Base-by-base conservation (phyloP, 1,140 invertebrate genomes). In the Mycetomoellerius zeteki region DNA sequence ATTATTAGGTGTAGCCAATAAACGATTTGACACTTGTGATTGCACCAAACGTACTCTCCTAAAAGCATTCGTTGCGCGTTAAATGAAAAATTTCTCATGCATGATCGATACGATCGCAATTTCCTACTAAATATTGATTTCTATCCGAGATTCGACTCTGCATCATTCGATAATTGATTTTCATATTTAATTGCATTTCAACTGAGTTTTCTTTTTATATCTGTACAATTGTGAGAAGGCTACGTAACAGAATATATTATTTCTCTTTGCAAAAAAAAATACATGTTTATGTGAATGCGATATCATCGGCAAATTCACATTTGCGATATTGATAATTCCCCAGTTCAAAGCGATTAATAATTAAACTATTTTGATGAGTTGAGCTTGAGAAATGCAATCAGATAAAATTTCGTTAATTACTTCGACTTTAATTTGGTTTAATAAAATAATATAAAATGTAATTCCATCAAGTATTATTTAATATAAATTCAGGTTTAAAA, bases 11-110 rank as follows among this genome's bases (percentile, higher is more conserved):
- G 12, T 33, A 33, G 2, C 50, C 65, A 56, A 56, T 81, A 81
- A 81, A 81, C 50, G 21, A 43, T 60, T 81, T 71, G 78, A 71
- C 50, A 81, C 21, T 81, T 71, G 10, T 43, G 21, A 81, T 81
- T 56, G 50, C 33, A 19, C 43, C 30, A 64, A 62, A 78, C 27
- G 58, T 37, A 21, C 1, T 52, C 27, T 27, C 16, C n/a, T 27
- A 19, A 5, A 37, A 16, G 12, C 16, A n/a, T 24, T 19, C 33
- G n/a, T n/a, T 27, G 16, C 16, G n/a, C 0, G 16, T 52, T 21
- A 27, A 43, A 47, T 50, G n/a, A 81, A 47, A 43, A 81, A 71
- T 81, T 56, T 54, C 65, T 21, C 30, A 10, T 71, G 6, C 27
- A 16, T 27, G 10, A 24, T 71, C 5, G 30, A 56, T 81, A 43